These are phyloP conservation scores for Lithobates pipiens DNA, from an alignment of 2,797 vertebrate species.

Conservation along the genomic window DNA sequence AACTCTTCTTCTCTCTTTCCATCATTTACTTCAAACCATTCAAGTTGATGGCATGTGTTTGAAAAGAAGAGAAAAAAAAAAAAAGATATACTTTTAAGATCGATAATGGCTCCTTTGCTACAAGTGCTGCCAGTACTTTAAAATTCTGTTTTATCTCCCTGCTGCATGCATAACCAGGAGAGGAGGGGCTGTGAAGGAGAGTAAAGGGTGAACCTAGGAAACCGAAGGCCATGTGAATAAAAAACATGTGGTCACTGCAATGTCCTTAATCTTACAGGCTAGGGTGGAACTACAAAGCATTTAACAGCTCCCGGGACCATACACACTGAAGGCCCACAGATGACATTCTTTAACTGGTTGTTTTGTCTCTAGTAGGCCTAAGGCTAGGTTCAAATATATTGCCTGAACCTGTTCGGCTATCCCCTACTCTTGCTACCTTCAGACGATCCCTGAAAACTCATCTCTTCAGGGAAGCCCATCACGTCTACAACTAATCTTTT, in stretches of 20 bases:
- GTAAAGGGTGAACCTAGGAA: constrained; percentile 23
- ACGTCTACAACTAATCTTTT: too few relatives aligned
- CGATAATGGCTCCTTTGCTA: constrained; percentile 61
- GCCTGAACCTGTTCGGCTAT: too few relatives aligned
- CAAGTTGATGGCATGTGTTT: constrained; percentile 56
- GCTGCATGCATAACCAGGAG: constrained; percentile 55
- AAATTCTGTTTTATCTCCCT: constrained; percentile 60
- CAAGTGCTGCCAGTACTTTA: constrained; percentile 57
- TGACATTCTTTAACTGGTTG: too few relatives aligned
- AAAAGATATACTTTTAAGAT: constrained; percentile 60
- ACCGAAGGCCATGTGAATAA: constrained; percentile 1
- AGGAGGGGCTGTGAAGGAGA: constrained; percentile 42
- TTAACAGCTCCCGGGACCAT: too few relatives aligned
- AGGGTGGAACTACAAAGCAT: too few relatives aligned
- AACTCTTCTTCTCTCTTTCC: constrained; percentile 25
- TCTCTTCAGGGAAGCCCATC: too few relatives aligned
- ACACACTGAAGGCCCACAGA: too few relatives aligned
- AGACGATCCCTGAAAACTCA: too few relatives aligned
- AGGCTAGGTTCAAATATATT: too few relatives aligned
- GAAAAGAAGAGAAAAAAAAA: constrained; percentile 39
- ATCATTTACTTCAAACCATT: constrained; percentile 59
- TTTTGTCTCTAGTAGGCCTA: too few relatives aligned
- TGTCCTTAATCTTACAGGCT: neutral
- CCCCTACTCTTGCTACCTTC: too few relatives aligned
- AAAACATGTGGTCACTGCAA: neutral